These are phyloP conservation scores for Chaetoderma sp. DNA, from an alignment of 2,888 invertebrate genomes.

Conservation along the genomic window DNA sequence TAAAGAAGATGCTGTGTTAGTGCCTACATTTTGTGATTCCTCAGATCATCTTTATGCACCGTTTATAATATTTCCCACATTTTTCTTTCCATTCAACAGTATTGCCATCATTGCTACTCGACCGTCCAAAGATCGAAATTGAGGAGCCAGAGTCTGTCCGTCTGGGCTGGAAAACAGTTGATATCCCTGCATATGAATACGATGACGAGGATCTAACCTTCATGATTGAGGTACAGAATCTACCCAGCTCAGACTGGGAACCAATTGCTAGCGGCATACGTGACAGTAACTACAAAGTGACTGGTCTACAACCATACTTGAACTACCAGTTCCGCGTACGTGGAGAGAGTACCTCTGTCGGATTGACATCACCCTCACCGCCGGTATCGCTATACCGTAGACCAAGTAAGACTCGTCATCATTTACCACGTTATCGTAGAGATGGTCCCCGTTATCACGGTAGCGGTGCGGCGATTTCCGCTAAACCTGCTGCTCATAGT, in stretches of 20 bases:
- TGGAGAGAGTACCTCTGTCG: conserved; percentile 91
- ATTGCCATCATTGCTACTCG: conserved; percentile 24
- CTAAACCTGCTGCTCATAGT: not conserved
- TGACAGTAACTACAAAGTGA: conserved; percentile 20
- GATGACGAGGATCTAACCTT: conserved; percentile 54
- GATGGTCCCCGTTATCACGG: too few species aligned
- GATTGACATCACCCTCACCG: conserved; percentile 95
- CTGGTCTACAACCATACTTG: conserved; percentile 83
- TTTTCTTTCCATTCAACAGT: not conserved
- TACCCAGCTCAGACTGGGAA: conserved; percentile 93
- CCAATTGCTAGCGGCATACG: conserved; percentile 73
- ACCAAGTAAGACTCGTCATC: conserved; percentile 51
- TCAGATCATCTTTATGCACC: not conserved
- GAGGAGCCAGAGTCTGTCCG: conserved; percentile 52
- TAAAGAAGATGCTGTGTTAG: not conserved
- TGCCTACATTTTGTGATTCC: not conserved
- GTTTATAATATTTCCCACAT: not conserved
- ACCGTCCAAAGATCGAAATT: conserved; percentile 52
- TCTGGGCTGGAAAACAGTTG: conserved; percentile 54
- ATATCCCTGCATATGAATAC: conserved; percentile 17
- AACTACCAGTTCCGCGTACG: conserved; percentile 95
- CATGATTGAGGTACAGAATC: conserved; percentile 73
- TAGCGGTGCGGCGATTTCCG: not conserved
- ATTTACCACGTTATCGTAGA: too few species aligned
- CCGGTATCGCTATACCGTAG: conserved; percentile 74